Evolutionary conservation across 2,797 vertebrate genomes (phyloP), one percentile per base, ranked within the genome.

Genomic region (Pagetopsis macropterus): DNA sequence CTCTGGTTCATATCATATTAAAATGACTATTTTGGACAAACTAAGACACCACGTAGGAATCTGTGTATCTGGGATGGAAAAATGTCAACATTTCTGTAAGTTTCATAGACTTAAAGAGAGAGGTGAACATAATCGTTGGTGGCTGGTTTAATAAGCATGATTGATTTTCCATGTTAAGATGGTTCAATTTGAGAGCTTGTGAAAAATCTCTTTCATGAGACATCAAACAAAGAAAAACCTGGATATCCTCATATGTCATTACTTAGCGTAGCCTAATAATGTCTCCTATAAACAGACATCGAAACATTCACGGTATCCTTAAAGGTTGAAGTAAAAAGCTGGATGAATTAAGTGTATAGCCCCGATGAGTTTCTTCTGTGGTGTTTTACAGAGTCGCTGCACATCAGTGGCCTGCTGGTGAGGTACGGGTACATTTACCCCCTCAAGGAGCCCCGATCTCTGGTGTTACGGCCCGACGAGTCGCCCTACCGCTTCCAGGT

Each of bases 401-500:
- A 98, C 79, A 87, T 97, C 1, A 96, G 96, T 21, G 90, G 84
- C 51, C 94, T 96, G 72, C 91, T 98, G 61, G 94, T 97, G 74
- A 94, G 83, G 79, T 95, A 96, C 0, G 96, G 97, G 63, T 98
- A 98, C 62, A 93, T 98, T 67, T 98, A 98, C 83, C 96, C 97
- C 0, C 94, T 98, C 60, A 96, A 93, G 17, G 95, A 96, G 66
- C 96, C 96, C 0, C 86, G 93, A 69, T 93, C 86, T 71, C 94
- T 96, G 0, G 80, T 91, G 61, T 90, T 98, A 27, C 88, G 85
- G 43, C 90, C 92, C 0, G 96, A 99, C 0, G 96, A 97, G 49
- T 93, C 96, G 0, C 94, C 96, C 11, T 99, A 97, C 85, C 94
- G 97, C 79, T 98, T 98, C 90, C 97, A 98, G 96, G 97, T 99